Percentiles rank a stretch among this genome's conserved stretches.
Conservation (phyloP, 53 echinoderm and acorn worm species). For the Apostichopus leukothele region DNA sequence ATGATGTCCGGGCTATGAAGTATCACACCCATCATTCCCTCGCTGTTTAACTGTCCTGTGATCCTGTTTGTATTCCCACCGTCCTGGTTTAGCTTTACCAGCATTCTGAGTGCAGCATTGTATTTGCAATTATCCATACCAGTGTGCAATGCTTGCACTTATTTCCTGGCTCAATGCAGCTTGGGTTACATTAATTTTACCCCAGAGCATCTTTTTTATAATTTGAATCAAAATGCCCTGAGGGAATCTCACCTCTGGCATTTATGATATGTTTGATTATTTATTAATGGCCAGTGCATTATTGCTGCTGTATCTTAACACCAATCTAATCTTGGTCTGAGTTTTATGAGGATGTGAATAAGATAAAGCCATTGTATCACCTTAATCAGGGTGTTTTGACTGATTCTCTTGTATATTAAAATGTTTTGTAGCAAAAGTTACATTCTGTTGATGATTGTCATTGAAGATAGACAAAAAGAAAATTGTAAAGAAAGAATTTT, state of each 20-base stretch:
- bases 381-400: conserved; percentile 39
- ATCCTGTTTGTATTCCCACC: background rate
- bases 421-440: conserved; percentile 45
- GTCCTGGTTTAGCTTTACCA: background rate
- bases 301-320: background rate
- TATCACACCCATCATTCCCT: background rate
- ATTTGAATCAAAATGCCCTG: no score
- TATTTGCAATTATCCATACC: background rate
- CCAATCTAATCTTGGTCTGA: background rate
- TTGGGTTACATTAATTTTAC: no score
- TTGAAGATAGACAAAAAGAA: conserved; percentile 43
- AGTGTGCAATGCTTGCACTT: background rate
- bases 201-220: no score
- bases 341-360: conserved; percentile 1
- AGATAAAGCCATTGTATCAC: background rate
- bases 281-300: background rate
- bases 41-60: background rate
- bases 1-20: no score
- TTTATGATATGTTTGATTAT: no score
- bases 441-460: conserved; percentile 44
- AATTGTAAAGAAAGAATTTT: conserved; percentile 37
- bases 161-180: no score
- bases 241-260: no score
- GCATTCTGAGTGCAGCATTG: background rate
- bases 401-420: conserved; percentile 30